Evolutionary conservation across 2,888 invertebrate species (phyloP), one percentile per base, ranked within the genome.

Genomic region (Hoplodrina ambigua): DNA sequence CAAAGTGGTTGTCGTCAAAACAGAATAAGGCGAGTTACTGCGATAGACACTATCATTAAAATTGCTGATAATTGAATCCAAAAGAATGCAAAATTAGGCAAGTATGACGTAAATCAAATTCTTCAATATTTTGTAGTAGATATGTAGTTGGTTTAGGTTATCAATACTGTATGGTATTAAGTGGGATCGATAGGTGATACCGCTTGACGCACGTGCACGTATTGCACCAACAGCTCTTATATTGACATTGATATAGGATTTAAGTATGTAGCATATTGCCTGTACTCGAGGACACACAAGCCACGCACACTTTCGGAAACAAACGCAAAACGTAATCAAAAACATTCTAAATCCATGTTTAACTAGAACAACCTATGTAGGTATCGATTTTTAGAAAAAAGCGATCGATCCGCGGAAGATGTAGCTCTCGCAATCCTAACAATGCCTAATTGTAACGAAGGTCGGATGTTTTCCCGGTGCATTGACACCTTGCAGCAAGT

Each of bases 401-500:
- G 15, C 20, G 30, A 67, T 53, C 76, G 67, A 55, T 75, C 55
- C 58, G 49, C 66, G 54, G 57, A 79, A 75, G 60, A 69, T 72
- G 37, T 50, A 69, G 49, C 58, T 69, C 52, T 41, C 33, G 54
- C 30, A 55, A 64, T 25, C 59, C 41, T 33, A 69, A 72, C 67
- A 82, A 82, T 77, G 79, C 73, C 69, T 73, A 85, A 83, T 85
- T 80, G 77, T 77, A 75, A 78, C 62, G 81, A 89, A 88, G 86
- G 86, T 86, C 77, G 78, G 71, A 65, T 77, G 80, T 85, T 82
- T 90, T 90, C 88, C 86, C 80, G 85, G 90, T 89, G 88, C 92
- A 87, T 86, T 91, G 93, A 91, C 92, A 91, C 88, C 83, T 86
- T 80, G 84, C 83, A 85, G 81, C 87, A 73, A 64, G 67, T 57